Conservation (phyloP, 2,797 vertebrate genomes). For the Xerus rutilus region DNA sequence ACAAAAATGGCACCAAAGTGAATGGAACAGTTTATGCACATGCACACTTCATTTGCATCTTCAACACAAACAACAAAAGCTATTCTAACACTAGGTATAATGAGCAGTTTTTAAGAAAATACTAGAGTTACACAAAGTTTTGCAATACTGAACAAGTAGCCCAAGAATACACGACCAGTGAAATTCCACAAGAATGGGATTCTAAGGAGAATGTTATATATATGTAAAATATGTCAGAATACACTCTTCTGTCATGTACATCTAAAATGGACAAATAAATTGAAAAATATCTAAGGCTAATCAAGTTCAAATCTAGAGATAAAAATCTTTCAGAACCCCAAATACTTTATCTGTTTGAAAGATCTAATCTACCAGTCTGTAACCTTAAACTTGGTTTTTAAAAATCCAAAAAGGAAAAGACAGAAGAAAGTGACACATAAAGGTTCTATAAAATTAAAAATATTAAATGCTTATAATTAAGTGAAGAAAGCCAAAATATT, state of each 20-base stretch:
- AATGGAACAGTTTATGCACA: conserved; percentile 94
- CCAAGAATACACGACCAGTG: conserved; percentile 61
- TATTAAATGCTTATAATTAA: conserved; percentile 88
- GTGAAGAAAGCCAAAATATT: conserved; percentile 91
- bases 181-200: no score
- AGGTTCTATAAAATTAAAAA: conserved; percentile 89
- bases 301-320: conserved; percentile 90
- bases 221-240: no score
- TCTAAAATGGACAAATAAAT: conserved; percentile 61
- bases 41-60: conserved; percentile 92
- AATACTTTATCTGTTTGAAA: conserved; percentile 78
- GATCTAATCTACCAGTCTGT: conserved; percentile 90
- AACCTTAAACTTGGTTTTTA: conserved; percentile 84
- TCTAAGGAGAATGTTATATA: no score
- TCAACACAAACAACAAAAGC: conserved; percentile 83
- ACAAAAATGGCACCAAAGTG: conserved; percentile 97
- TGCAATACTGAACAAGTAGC: conserved; percentile 92
- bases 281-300: conserved; percentile 94
- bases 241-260: no score
- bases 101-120: neutral
- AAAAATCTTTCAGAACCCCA: conserved; percentile 88
- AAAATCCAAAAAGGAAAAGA: neutral
- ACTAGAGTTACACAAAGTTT: conserved; percentile 90
- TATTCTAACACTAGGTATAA: conserved; percentile 84
- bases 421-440: conserved; percentile 83